Base-by-base conservation (phyloP, 2,113 vertebrate genomes). In the Lathamus discolor region DNA sequence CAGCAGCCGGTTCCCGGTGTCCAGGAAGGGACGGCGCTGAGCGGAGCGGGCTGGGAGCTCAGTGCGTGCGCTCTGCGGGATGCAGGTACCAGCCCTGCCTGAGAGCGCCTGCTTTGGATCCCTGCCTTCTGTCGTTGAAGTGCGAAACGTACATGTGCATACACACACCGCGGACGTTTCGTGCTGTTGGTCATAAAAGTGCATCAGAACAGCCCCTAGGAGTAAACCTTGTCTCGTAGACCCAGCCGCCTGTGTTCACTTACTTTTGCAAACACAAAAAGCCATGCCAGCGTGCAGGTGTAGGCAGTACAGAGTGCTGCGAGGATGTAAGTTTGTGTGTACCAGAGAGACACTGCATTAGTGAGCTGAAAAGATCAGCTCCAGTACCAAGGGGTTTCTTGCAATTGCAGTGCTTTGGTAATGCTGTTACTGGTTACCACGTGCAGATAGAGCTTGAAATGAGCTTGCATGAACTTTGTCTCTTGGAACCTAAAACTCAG, bases 241-340 rank as follows among this genome's bases (percentile, higher is more conserved):
- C 3, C 14, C 63, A 3, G 22, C 41, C 18, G 29, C 39, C 20
- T 0, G 2, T 14, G 12, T n/a, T 64, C 33, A 0, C 24, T 3
- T 2, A 1, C 3, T 22, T 27, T 10, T 16, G 29, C n/a, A 19
- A 20, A 15, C 1, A 35, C 7, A 3, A 11, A 29, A 39, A 73
- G 54, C 68, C 31, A 0, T 1, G 39, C 16, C 62, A 12, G 66
- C 10, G 0, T 1, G 12, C 68, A 5, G 15, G 0, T 25, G 55
- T 22, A 5, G 52, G 43, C 52, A 7, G 54, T 6, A 6, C 39
- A 1, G 12, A 29, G 70, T 3, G 59, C 76, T 49, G 67, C 2
- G 0, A 12, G n/a, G 3, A 0, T 27, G 0, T 24, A 7, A 13
- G 17, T 73, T 24, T 0, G 0, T 7, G 5, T 0, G 1, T 24